These are phyloP conservation scores for Caenorhabditis brenneri DNA, from an alignment of 1,140 invertebrate species.

Conservation along the genomic window DNA sequence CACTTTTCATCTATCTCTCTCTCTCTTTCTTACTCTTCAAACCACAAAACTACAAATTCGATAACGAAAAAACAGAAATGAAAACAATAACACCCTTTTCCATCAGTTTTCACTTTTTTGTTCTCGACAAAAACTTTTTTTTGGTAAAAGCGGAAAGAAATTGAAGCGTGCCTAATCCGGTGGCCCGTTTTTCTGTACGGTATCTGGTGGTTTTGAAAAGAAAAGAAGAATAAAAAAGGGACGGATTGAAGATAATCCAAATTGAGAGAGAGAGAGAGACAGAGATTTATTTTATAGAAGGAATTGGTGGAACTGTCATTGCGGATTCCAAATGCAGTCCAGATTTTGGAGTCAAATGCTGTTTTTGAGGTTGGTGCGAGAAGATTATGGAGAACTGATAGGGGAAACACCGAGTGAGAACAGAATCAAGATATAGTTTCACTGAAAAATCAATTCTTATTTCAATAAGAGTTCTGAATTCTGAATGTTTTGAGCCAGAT, in stretches of 20 bases:
- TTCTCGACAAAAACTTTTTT: not conserved
- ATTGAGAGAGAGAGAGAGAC: not conserved
- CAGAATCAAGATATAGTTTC: too few relatives aligned
- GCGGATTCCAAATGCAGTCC: slow-evolving; percentile 29
- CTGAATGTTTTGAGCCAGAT: too few relatives aligned
- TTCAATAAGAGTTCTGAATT: too few relatives aligned
- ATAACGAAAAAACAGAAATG: not conserved
- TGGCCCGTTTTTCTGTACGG: not conserved
- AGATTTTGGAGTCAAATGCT: slow-evolving; percentile 19
- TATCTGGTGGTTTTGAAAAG: too few relatives aligned
- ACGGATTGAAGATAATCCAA: not conserved
- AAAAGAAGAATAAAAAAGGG: not conserved
- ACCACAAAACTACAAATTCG: too few relatives aligned
- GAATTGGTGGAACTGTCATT: slow-evolving; percentile 46
- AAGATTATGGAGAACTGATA: not conserved
- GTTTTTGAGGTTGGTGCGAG: slow-evolving; percentile 38
- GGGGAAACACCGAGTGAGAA: too few relatives aligned
- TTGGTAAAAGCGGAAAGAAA: slow-evolving; percentile 10
- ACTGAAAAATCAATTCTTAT: too few relatives aligned
- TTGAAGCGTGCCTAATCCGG: slow-evolving; percentile 26
- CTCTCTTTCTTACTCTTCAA: not conserved
- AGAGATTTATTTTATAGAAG: not conserved
- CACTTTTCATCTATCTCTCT: not conserved
- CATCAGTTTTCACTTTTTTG: not conserved
- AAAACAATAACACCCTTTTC: not conserved